Evolutionary conservation across 2,797 vertebrate species (phyloP).

Genomic region (Gambusia yucatana): DNA sequence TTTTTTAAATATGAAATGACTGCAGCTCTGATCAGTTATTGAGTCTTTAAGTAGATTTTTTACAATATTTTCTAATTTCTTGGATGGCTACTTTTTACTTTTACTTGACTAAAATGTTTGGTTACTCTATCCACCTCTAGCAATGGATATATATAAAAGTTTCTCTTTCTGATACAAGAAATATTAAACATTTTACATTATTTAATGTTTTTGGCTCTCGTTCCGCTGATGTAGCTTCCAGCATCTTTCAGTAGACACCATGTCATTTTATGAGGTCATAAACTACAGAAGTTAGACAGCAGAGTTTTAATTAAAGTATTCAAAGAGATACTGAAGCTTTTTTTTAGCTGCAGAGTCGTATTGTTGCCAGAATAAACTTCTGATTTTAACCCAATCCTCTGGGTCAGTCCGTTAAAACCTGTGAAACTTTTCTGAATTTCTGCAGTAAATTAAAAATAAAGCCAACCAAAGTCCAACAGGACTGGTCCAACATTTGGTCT

Average conservation of each 20-base stretch:
- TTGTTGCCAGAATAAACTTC: not conserved
- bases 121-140: too few species aligned
- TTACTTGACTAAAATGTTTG: not conserved
- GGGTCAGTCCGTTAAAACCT: not conserved
- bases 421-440: not conserved
- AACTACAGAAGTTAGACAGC: not conserved
- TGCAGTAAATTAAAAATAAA: not conserved
- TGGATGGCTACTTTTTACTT: too few species aligned
- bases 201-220: not conserved
- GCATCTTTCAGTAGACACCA: not conserved
- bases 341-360: not conserved
- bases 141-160: not conserved
- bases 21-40: too few species aligned
- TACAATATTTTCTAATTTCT: too few species aligned
- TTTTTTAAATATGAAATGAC: too few species aligned
- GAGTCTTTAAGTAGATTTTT: too few species aligned
- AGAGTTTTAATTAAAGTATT: not conserved
- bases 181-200: not conserved
- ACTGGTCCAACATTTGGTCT: conserved; percentile 8
- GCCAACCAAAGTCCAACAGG: not conserved
- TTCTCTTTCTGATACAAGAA: not conserved
- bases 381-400: not conserved
- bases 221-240: not conserved
- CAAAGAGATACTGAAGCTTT: not conserved
- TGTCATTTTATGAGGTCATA: not conserved